Base-by-base conservation (phyloP, 2,888 invertebrate species). In the Exephanes ischioxanthus region DNA sequence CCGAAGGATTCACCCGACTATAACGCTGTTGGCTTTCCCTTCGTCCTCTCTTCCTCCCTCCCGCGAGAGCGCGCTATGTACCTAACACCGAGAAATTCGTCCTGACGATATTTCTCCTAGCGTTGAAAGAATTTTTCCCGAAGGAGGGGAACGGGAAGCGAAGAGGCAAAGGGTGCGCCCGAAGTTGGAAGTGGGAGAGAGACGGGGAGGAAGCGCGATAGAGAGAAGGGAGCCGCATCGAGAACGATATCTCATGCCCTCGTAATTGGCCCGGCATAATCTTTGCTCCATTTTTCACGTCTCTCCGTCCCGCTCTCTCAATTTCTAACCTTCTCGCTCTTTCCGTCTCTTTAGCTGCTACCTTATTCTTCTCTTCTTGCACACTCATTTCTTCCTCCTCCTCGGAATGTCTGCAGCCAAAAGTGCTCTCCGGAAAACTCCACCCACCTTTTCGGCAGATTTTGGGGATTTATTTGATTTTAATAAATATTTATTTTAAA, bases 251-350 rank as follows among this genome's bases (percentile, higher is more conserved):
- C 82, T 84, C 84, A 66, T 77, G 82, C 76, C 78, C 67, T 63
- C 83, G 86, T 91, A 91, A 91, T 91, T 90, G 91, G 90, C 89
- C 83, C 86, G 88, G 87, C 88, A 90, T 91, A 90, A 91, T 90
- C 90, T 89, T 90, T 84, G 87, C 71, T 86, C 88, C 88, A 91
- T 90, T 90, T 91, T 91, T 91, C 90, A 86, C 88, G 87, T 86
- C 85, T 77, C 80, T 83, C 80, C 70, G 14, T 41, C 41, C 61
- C 68, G 83, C 68, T 86, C 83, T 84, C 45, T 22, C 79, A 11
- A 16, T 4, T 48, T 48, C 45, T 48, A 5, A 3, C 51, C 67
- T 78, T 70, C 30, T 14, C 45, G 37, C 11, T 33, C n/a, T 4
- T 30, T 22, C 26, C 30, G 2, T 48, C 48, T 66, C 45, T 16